Percentiles rank a stretch among this genome's conserved stretches.
phyloP scores from a whole-genome alignment of 2,797 vertebrate genomes.

The Lutjanus argentimaculatus region DNA sequence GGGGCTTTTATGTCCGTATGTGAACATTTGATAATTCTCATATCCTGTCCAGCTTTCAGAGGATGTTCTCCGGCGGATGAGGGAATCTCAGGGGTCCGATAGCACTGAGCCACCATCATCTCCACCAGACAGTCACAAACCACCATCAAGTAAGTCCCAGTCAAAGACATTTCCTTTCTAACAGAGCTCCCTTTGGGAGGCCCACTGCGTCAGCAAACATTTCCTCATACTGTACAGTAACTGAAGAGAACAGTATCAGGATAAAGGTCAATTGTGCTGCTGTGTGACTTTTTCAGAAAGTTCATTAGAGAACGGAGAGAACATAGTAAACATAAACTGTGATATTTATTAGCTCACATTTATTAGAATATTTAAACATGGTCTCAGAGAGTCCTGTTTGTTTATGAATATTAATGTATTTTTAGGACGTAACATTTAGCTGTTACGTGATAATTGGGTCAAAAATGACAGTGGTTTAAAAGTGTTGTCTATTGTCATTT shows the following conservation, averaged over 20 bases:
- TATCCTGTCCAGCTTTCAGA: conserved; percentile 79
- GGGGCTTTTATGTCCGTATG: not conserved
- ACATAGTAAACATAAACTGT: not conserved
- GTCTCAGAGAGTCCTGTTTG: not conserved
- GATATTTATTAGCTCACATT: not conserved
- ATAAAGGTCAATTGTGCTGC: not conserved
- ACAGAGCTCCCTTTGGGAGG: not conserved
- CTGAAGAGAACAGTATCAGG: not conserved
- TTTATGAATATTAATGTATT: not conserved
- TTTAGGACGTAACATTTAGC: not conserved
- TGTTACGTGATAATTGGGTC: not conserved
- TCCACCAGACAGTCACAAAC: conserved; percentile 53
- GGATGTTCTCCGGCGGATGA: conserved; percentile 84
- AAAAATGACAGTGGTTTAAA: not conserved
- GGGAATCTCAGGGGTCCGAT: conserved; percentile 64
- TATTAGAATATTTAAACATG: not conserved
- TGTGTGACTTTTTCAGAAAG: not conserved
- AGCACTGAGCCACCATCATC: conserved; percentile 40
- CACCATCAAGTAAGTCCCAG: conserved; percentile 66
- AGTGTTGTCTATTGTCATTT: rapidly evolving
- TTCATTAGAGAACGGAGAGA: not conserved
- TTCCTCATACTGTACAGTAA: not conserved
- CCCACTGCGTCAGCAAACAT: not conserved
- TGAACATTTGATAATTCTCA: conserved; percentile 19
- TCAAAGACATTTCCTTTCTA: conserved; percentile 6